Conservation (phyloP, 1,140 invertebrate genomes). For the Drosophila kohkoa region DNA sequence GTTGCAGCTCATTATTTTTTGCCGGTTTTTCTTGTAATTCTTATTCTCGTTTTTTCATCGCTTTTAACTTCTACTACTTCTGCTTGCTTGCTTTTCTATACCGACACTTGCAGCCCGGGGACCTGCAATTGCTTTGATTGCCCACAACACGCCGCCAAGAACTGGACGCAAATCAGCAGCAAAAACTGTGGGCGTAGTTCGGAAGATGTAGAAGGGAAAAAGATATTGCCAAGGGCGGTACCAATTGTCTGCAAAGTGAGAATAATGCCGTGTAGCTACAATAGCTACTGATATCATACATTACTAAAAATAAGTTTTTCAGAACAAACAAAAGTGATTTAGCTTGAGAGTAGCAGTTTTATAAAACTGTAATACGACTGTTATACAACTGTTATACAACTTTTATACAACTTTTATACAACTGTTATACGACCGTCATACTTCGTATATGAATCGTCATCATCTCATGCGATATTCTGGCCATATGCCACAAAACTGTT, state of each 20-base stretch:
- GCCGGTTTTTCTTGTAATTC: constrained; percentile 33
- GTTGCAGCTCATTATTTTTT: constrained; percentile 77
- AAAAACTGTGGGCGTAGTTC: constrained; percentile 65
- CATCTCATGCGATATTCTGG: too few species aligned
- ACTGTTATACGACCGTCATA: too few species aligned
- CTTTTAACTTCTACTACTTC: constrained; percentile 32
- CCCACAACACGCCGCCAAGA: constrained; percentile 66
- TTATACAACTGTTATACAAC: constrained; percentile 9
- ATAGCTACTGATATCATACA: too few species aligned
- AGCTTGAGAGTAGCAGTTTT: background rate
- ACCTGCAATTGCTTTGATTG: constrained; percentile 79
- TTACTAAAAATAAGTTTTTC: too few species aligned
- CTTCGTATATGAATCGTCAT: too few species aligned
- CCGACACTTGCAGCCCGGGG: constrained; percentile 69
- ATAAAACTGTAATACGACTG: background rate
- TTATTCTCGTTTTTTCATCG: constrained; percentile 1
- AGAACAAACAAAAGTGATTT: too few species aligned
- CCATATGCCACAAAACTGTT: too few species aligned
- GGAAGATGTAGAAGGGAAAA: background rate
- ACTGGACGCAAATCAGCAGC: constrained; percentile 36
- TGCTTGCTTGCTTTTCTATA: constrained; percentile 19
- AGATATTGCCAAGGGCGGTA: constrained; percentile 16
- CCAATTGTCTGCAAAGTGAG: background rate
- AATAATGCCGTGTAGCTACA: too few species aligned
- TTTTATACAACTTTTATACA: constrained; percentile 5